A percentile compares a stretch with the other conserved stretches of the same genome.
Evolutionary conservation across 1,140 invertebrate species (phyloP).

Genomic region (Drosophila micromelanica): DNA sequence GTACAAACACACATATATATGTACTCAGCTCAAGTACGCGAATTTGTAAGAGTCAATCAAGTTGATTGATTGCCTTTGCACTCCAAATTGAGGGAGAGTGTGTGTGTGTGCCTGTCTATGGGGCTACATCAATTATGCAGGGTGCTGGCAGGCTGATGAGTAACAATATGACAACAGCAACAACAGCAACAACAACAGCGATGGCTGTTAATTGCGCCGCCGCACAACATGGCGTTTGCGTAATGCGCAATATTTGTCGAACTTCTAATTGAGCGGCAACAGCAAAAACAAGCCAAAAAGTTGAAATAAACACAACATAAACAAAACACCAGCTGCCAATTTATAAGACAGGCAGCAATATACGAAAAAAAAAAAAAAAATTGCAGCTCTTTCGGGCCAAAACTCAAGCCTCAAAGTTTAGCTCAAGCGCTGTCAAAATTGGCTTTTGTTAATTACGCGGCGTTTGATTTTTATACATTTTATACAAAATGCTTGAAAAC

Average conservation of each 20-base stretch:
- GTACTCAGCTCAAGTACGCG: neutral
- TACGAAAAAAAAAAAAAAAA: neutral
- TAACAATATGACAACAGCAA: neutral
- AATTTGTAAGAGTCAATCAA: constrained; percentile 57
- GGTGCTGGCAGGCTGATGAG: constrained; percentile 3
- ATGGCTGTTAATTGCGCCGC: constrained; percentile 46
- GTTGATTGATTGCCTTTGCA: constrained; percentile 63
- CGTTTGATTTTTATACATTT: constrained; percentile 5
- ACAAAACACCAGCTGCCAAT: neutral
- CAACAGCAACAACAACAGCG: constrained; percentile 5
- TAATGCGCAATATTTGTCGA: constrained; percentile 28
- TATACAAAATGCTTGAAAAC: constrained; percentile 9
- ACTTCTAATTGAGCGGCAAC: constrained; percentile 21
- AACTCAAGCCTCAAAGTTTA: constrained; percentile 4
- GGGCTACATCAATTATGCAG: constrained; percentile 61
- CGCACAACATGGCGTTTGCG: constrained; percentile 40
- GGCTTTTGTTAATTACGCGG: constrained; percentile 13
- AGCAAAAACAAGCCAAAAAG: constrained; percentile 3
- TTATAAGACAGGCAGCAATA: too few species aligned
- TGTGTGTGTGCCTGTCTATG: neutral
- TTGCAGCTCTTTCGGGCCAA: neutral
- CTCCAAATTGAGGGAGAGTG: constrained; percentile 6
- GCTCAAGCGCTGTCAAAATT: constrained; percentile 19
- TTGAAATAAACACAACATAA: constrained; percentile 8
- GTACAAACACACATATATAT: constrained; percentile 8